Evolutionary conservation across 2,797 vertebrate species (phyloP).

Genomic region (Hippopotamyrus pictus): DNA sequence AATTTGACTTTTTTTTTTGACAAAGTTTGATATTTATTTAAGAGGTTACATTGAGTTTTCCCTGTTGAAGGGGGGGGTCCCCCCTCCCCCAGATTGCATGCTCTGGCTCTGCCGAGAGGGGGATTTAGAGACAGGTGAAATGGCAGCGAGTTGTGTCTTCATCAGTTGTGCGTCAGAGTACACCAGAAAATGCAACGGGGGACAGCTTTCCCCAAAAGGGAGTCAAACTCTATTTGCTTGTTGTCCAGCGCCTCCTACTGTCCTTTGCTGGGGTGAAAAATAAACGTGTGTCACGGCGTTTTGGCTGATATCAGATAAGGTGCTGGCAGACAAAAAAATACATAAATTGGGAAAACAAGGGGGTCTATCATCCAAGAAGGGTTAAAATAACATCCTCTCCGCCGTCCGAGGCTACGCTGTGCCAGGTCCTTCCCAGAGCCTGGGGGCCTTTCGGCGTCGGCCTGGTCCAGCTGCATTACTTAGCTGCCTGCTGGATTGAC

Average conservation of each 20-base stretch:
- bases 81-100: not conserved
- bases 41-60: not conserved
- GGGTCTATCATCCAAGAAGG: not conserved
- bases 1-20: conserved; percentile 34
- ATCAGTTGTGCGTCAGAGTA: not conserved
- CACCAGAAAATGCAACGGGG: not conserved
- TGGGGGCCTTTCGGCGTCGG: conserved; percentile 14
- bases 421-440: not conserved
- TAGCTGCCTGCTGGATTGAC: conserved; percentile 55
- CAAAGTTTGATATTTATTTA: conserved; percentile 30
- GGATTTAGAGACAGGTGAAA: not conserved
- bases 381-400: conserved; percentile 40
- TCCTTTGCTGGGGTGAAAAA: not conserved
- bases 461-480: conserved; percentile 39
- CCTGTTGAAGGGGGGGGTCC: not conserved
- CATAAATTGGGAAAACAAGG: conserved; percentile 25
- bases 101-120: not conserved
- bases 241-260: not conserved
- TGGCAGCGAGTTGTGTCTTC: not conserved
- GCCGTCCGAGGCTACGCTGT: not conserved
- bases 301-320: conserved; percentile 16
- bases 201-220: not conserved
- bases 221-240: not conserved
- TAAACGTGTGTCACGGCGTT: not conserved
- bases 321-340: conserved; percentile 9